These are phyloP conservation scores for Ictidomys tridecemlineatus DNA, from an alignment of 2,113 vertebrate species.

Conservation along the genomic window DNA sequence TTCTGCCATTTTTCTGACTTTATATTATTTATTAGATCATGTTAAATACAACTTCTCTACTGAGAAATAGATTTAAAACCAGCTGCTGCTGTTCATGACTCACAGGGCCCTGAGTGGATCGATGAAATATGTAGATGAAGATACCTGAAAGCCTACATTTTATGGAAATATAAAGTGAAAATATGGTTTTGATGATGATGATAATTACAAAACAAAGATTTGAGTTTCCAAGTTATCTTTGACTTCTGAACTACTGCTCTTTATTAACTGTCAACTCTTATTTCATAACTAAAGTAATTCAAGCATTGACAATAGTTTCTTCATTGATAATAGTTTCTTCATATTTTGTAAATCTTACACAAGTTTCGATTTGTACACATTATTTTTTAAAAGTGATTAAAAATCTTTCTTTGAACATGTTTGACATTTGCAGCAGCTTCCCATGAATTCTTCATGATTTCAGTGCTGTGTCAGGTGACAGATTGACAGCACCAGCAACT, in stretches of 20 bases:
- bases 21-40: neutral
- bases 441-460: constrained; percentile 75
- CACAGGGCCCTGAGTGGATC: neutral
- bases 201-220: constrained; percentile 15
- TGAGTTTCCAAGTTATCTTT: constrained; percentile 21
- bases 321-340: neutral
- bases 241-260: constrained; percentile 35
- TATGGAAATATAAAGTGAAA: neutral
- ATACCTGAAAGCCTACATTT: neutral
- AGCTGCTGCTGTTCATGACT: neutral
- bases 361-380: constrained; percentile 22
- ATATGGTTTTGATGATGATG: neutral
- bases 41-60: neutral
- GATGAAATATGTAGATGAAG: neutral
- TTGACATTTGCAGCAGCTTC: constrained; percentile 54
- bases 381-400: constrained; percentile 43
- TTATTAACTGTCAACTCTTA: neutral
- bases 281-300: neutral
- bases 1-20: neutral
- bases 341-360: neutral
- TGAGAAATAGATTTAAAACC: neutral
- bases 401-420: constrained; percentile 53
- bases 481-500: constrained; percentile 47
- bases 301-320: constrained; percentile 10
- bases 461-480: constrained; percentile 30